Evolutionary conservation across 1,140 invertebrate genomes (phyloP).

Genomic region (Drosophila ficusphila): DNA sequence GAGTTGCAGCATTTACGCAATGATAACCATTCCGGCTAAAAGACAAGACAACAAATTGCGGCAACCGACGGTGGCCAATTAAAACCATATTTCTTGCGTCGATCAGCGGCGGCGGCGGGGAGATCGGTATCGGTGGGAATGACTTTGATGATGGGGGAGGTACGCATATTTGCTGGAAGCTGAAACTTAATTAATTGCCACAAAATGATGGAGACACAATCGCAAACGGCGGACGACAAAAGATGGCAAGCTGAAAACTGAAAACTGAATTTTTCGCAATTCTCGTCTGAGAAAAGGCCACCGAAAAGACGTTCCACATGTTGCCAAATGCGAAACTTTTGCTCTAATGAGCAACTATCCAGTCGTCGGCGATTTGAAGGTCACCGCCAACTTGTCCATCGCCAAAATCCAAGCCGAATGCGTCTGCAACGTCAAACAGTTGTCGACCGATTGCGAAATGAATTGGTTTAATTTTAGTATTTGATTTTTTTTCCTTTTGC

Average conservation of each 20-base stretch:
- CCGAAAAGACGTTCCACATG: conserved; percentile 40
- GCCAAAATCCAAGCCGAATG: conserved; percentile 39
- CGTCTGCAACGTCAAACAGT: conserved; percentile 41
- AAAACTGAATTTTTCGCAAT: conserved; percentile 42
- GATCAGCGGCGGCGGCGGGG: background rate
- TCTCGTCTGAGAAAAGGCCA: conserved; percentile 43
- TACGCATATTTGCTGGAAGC: conserved; percentile 35
- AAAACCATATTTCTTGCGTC: conserved; percentile 31
- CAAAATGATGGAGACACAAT: conserved; percentile 38
- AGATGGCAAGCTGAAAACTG: conserved; percentile 29
- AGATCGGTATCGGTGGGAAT: conserved; percentile 21
- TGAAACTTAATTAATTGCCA: conserved; percentile 46
- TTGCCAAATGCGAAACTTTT: conserved; percentile 47
- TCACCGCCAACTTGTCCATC: conserved; percentile 42
- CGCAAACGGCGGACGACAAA: conserved; percentile 36
- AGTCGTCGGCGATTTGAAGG: conserved; percentile 34
- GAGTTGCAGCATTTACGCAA: conserved; percentile 25
- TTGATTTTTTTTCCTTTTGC: conserved; percentile 31
- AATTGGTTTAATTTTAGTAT: conserved; percentile 45
- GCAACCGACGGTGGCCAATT: conserved; percentile 33
- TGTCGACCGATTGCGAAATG: conserved; percentile 45
- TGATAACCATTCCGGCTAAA: conserved; percentile 21
- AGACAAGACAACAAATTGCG: conserved; percentile 33
- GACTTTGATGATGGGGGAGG: conserved; percentile 27
- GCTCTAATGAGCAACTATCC: conserved; percentile 46